Percentiles rank a stretch among this genome's conserved stretches.
Conservation (phyloP, 1,140 invertebrate species). For the Heliothis subflexa region DNA sequence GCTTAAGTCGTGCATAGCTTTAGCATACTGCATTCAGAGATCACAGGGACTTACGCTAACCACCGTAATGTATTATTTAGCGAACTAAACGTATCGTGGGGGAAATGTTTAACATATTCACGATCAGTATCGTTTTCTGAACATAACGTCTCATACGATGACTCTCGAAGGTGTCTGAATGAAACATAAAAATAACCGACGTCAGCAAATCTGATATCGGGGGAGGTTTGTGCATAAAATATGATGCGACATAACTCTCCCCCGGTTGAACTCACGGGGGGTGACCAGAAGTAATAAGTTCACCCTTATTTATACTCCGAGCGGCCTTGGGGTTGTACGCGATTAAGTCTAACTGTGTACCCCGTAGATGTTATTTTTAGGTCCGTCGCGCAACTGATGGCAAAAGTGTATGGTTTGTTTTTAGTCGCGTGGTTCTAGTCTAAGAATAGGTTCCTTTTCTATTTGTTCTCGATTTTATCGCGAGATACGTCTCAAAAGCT, state of each 20-base stretch:
- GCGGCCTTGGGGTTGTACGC: conserved; percentile 51
- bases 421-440: conserved; percentile 18
- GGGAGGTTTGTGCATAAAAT: conserved; percentile 38
- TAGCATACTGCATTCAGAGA: conserved; percentile 30
- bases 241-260: conserved; percentile 35
- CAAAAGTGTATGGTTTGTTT: conserved; percentile 17
- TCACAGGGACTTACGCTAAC: conserved; percentile 8
- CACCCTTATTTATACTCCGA: conserved; percentile 49
- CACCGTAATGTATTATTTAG: conserved; percentile 13
- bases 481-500: conserved; percentile 10
- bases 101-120: too few species aligned
- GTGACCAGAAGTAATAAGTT: conserved; percentile 50
- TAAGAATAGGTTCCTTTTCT: conserved; percentile 19
- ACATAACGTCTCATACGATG: too few species aligned
- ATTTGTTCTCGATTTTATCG: conserved; percentile 16
- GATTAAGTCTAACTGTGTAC: conserved; percentile 54
- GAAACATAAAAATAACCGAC: conserved; percentile 24
- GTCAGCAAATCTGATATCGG: conserved; percentile 28
- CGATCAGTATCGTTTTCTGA: too few species aligned
- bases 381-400: conserved; percentile 29
- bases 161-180: neutral
- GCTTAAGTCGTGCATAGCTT: conserved; percentile 25
- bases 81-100: too few species aligned
- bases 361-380: conserved; percentile 37
- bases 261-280: conserved; percentile 38